Conservation (phyloP, 1,140 invertebrate species). For the Aporrectodea caliginosa region DNA sequence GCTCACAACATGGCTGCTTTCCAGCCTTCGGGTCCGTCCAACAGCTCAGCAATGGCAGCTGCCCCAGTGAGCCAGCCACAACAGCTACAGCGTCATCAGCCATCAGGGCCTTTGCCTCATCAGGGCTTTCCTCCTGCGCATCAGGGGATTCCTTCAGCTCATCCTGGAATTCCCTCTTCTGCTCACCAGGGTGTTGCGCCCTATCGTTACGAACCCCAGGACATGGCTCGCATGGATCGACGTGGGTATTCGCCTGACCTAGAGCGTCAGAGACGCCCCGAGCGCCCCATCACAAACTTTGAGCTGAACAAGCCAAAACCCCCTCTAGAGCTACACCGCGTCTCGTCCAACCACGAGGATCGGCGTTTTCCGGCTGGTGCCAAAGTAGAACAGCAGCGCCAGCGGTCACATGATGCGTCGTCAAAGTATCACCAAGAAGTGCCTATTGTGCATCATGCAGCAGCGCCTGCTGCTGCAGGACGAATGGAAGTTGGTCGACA, state of each 20-base stretch:
- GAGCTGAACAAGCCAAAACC: not conserved
- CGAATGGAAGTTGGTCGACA: conserved; percentile 28
- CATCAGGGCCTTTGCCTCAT: not conserved
- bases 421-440: not conserved
- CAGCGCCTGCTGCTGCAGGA: conserved; percentile 97
- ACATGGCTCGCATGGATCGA: not conserved
- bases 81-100: not conserved
- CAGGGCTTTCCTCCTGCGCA: not conserved
- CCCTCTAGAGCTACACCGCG: not conserved
- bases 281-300: not conserved
- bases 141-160: not conserved
- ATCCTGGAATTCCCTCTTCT: not conserved
- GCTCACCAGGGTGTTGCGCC: not conserved
- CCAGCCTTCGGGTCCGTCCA: not conserved
- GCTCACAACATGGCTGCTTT: not conserved
- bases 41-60: conserved; percentile 1
- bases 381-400: not conserved
- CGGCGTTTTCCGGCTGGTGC: no score
- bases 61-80: not conserved
- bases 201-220: not conserved
- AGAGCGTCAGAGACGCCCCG: not conserved
- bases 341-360: not conserved
- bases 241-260: not conserved
- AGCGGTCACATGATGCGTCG: not conserved
- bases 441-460: conserved; percentile 92